Evolutionary conservation across 2,797 vertebrate genomes (phyloP).

Genomic region (Clamator glandarius): DNA sequence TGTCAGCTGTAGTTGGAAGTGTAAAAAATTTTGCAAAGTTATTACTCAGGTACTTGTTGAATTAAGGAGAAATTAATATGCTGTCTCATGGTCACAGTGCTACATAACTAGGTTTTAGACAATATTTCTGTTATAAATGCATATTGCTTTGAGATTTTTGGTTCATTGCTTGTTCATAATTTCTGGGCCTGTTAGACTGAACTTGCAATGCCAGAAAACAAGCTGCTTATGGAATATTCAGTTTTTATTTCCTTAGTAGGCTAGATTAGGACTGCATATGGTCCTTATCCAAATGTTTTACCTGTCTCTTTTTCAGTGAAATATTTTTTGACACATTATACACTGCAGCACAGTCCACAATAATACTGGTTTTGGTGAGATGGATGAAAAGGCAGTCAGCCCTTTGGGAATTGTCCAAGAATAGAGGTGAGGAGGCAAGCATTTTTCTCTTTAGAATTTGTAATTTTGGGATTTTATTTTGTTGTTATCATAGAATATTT

Average conservation of each 20-base stretch:
- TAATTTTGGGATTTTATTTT: neutral
- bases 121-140: neutral
- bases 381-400: neutral
- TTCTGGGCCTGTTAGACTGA: neutral
- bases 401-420: neutral
- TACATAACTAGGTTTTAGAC: neutral
- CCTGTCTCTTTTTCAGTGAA: neutral
- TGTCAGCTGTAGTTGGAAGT: neutral
- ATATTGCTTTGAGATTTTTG: neutral
- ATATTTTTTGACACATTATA: neutral
- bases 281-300: neutral
- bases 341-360: neutral
- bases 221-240: neutral
- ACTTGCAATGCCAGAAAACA: neutral
- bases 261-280: neutral
- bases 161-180: neutral
- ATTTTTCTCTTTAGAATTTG: neutral
- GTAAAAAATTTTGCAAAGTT: slow-evolving; percentile 3
- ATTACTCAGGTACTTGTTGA: neutral
- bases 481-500: too few species aligned
- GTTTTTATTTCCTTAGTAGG: neutral
- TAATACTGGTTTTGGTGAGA: neutral
- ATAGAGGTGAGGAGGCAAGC: neutral
- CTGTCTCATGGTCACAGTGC: neutral
- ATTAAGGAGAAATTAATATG: neutral